Conservation (phyloP, 1,140 invertebrate genomes). For the Halictus rubicundus region DNA sequence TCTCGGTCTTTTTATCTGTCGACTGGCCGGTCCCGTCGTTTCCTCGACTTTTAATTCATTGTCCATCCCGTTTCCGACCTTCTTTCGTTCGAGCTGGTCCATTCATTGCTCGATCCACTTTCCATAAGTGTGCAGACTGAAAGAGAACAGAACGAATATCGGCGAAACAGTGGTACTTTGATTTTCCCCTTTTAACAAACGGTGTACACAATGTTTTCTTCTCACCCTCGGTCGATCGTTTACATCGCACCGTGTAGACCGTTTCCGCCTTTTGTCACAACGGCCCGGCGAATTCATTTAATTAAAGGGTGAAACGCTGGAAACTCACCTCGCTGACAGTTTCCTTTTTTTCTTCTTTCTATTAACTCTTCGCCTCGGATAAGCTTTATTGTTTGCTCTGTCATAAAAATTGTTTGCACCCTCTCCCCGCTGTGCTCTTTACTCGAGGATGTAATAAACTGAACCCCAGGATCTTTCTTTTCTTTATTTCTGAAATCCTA, state of each 20-base stretch:
- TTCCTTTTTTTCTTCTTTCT: neutral
- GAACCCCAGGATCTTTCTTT: neutral
- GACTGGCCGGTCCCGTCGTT: neutral
- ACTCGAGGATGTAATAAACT: conserved; percentile 37
- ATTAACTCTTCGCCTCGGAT: neutral
- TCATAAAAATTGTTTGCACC: conserved; percentile 28
- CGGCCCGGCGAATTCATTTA: neutral
- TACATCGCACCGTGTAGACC: too few relatives aligned
- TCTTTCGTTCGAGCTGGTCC: too few relatives aligned
- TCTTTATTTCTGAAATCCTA: conserved; percentile 26
- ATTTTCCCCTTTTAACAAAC: too few relatives aligned
- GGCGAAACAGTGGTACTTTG: too few relatives aligned
- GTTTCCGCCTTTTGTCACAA: too few relatives aligned
- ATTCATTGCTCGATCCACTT: conserved; percentile 2
- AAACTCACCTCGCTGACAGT: neutral
- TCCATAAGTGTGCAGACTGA: too few relatives aligned
- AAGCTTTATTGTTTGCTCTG: conserved; percentile 34
- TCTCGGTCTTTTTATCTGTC: neutral
- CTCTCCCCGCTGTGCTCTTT: neutral
- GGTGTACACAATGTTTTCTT: too few relatives aligned
- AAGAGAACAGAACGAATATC: too few relatives aligned
- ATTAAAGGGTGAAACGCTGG: neutral
- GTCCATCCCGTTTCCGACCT: neutral
- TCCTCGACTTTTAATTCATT: neutral
- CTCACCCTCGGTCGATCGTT: too few relatives aligned